Evolutionary conservation across 2,888 invertebrate genomes (phyloP).

Genomic region (Temnothorax ravouxi): DNA sequence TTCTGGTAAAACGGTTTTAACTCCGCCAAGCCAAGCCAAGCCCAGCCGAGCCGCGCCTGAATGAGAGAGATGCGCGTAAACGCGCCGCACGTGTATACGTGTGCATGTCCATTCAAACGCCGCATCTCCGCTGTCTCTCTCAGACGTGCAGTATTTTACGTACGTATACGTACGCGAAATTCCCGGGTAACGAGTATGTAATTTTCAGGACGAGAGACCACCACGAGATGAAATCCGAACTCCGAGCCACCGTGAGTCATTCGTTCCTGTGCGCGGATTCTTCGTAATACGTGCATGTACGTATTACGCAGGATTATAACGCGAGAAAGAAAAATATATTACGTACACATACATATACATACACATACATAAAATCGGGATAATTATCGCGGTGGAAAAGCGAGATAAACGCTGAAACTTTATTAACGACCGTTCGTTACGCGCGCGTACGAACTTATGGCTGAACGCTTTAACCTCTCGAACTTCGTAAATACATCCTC

Average conservation of each 20-base stretch:
- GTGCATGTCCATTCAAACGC: conserved; percentile 66
- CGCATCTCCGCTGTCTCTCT: conserved; percentile 26
- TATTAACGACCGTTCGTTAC: conserved; percentile 49
- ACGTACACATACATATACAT: too few relatives aligned
- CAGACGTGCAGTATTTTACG: conserved; percentile 66
- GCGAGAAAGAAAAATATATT: background rate
- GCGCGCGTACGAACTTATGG: conserved; percentile 20
- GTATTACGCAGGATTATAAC: background rate
- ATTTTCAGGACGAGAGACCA: conserved; percentile 43
- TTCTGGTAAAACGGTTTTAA: conserved; percentile 75
- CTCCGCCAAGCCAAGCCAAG: conserved; percentile 46
- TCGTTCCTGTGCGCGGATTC: conserved; percentile 13
- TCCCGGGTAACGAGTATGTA: conserved; percentile 43
- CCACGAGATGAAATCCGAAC: conserved; percentile 19
- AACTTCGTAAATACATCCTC: conserved; percentile 50
- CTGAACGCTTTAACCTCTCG: conserved; percentile 31
- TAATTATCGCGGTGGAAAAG: conserved; percentile 42
- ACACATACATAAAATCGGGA: background rate
- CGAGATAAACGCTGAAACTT: conserved; percentile 41
- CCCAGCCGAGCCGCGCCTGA: conserved; percentile 55
- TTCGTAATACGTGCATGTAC: background rate
- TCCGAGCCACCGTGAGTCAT: conserved; percentile 10
- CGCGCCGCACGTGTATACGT: conserved; percentile 23
- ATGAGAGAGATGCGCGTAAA: conserved; percentile 61
- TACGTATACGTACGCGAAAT: conserved; percentile 36